These are phyloP conservation scores for Rutilus rutilus DNA, from an alignment of 2,113 vertebrate genomes.

Conservation along the genomic window DNA sequence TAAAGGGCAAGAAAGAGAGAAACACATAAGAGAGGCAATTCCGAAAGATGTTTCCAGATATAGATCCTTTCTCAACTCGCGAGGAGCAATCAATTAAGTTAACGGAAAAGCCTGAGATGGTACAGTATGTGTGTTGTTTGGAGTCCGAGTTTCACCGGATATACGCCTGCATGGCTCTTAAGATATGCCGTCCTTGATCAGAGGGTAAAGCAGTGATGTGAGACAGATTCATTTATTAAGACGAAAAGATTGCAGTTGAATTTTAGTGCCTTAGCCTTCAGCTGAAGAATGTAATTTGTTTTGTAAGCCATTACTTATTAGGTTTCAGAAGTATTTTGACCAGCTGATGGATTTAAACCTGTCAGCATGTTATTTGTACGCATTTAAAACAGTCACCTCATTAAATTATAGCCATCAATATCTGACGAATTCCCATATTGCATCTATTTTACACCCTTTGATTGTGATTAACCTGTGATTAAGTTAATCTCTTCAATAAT, in stretches of 20 bases:
- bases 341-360: constrained; percentile 29
- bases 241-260: constrained; percentile 8
- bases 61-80: constrained; percentile 14
- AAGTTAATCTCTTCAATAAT: not conserved
- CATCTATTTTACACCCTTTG: not conserved
- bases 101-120: constrained; percentile 13
- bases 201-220: not conserved
- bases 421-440: constrained; percentile 7
- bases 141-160: not conserved
- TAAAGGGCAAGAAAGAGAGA: constrained; percentile 9
- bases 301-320: not conserved
- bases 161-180: constrained; percentile 10
- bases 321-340: not conserved
- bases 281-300: not conserved
- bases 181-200: constrained; percentile 33
- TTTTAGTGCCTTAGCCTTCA: not conserved
- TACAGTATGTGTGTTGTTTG: constrained; percentile 26
- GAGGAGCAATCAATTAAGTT: constrained; percentile 42
- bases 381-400: not conserved
- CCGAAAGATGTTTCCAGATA: constrained; percentile 30
- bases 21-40: constrained; percentile 29
- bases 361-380: not conserved
- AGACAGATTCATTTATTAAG: constrained; percentile 23
- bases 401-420: constrained; percentile 8
- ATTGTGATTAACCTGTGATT: not conserved